A percentile compares a stretch with the other conserved stretches of the same genome.
Evolutionary conservation across 2,113 vertebrate species (phyloP).

Genomic region (Poeciliopsis turrubarensis): DNA sequence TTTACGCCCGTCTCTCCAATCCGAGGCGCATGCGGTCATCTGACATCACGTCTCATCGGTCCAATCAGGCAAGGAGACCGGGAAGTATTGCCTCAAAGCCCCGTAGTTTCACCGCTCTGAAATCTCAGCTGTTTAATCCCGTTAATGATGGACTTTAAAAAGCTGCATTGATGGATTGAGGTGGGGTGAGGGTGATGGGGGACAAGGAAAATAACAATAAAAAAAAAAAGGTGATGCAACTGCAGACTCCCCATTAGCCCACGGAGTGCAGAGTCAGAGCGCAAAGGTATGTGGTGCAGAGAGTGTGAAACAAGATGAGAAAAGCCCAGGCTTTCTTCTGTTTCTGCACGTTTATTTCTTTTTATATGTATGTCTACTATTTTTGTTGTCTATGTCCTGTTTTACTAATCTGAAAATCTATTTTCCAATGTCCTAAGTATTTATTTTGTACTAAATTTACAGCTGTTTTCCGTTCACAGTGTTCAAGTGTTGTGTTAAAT

Average conservation of each 20-base stretch:
- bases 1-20: slow-evolving; percentile 79
- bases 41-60: slow-evolving; percentile 70
- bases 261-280: slow-evolving; percentile 20
- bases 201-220: slow-evolving; percentile 47
- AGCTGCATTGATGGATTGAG: slow-evolving; percentile 26
- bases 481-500: background rate
- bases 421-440: background rate
- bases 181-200: slow-evolving; percentile 29
- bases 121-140: slow-evolving; percentile 74
- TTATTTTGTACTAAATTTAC: background rate
- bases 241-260: slow-evolving; percentile 21
- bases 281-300: slow-evolving; percentile 47
- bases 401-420: background rate
- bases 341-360: background rate
- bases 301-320: background rate
- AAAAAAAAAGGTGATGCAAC: slow-evolving; percentile 59
- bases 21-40: slow-evolving; percentile 64
- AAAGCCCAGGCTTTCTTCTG: background rate
- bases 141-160: slow-evolving; percentile 76
- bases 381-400: background rate
- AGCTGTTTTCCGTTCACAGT: background rate
- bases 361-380: no score
- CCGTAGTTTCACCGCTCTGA: slow-evolving; percentile 37
- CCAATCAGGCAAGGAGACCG: slow-evolving; percentile 73
- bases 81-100: slow-evolving; percentile 55